phyloP scores from a whole-genome alignment of 2,888 invertebrate species.

The Germaria angustata region DNA sequence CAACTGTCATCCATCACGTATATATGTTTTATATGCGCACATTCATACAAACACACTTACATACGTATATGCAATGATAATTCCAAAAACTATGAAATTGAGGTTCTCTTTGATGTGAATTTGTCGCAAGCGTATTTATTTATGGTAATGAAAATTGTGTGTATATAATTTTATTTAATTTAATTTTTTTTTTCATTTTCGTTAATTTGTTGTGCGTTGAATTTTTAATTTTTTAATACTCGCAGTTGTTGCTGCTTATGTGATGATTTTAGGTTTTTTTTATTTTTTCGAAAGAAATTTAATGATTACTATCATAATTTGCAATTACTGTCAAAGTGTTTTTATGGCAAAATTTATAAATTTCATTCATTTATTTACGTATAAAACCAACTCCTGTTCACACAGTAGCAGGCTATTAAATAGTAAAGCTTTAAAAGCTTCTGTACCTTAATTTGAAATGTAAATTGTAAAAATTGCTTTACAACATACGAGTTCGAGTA shows the following conservation, averaged over 20 bases:
- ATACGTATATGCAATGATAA: neutral
- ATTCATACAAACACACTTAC: neutral
- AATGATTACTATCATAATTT: slow-evolving; percentile 66
- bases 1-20: slow-evolving; percentile 44
- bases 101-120: slow-evolving; percentile 63
- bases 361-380: slow-evolving; percentile 39
- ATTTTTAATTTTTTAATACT: slow-evolving; percentile 55
- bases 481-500: neutral
- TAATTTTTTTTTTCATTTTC: slow-evolving; percentile 26
- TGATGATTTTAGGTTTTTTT: slow-evolving; percentile 5
- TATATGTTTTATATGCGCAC: neutral
- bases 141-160: slow-evolving; percentile 59
- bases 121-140: slow-evolving; percentile 63
- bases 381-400: neutral
- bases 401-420: slow-evolving; percentile 33
- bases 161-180: slow-evolving; percentile 21
- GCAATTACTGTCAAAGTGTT: slow-evolving; percentile 68
- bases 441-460: slow-evolving; percentile 2
- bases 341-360: slow-evolving; percentile 61
- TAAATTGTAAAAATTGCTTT: neutral
- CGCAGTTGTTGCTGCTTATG: neutral
- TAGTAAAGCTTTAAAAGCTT: slow-evolving; percentile 23
- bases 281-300: slow-evolving; percentile 57
- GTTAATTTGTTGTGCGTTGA: slow-evolving; percentile 64
- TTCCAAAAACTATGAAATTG: slow-evolving; percentile 48